phyloP scores from a whole-genome alignment of 2,113 vertebrate species.

The Scopus umbretta region DNA sequence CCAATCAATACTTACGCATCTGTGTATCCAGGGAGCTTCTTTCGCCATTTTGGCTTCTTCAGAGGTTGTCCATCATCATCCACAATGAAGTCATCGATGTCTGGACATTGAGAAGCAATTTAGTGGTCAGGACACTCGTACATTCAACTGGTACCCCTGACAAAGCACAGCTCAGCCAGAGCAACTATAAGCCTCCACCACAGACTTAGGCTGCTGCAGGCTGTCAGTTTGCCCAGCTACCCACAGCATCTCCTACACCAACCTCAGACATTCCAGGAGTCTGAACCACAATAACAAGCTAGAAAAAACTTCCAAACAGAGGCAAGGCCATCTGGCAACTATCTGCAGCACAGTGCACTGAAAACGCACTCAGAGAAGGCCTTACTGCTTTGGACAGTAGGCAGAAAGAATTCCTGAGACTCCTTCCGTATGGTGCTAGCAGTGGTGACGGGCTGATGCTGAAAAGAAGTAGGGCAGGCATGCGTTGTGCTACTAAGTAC shows the following conservation, averaged over 20 bases:
- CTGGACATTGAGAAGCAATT: conserved; percentile 57
- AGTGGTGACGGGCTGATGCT: not conserved
- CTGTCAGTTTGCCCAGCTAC: not conserved
- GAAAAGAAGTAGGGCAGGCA: not conserved
- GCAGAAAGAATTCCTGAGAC: not conserved
- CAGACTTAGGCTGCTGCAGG: not conserved
- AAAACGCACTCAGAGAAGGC: not conserved
- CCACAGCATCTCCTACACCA: not conserved
- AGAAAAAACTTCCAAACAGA: not conserved
- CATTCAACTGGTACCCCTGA: not conserved
- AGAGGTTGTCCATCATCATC: conserved; percentile 96
- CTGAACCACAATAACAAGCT: not conserved
- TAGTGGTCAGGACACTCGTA: not conserved
- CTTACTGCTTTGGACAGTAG: not conserved
- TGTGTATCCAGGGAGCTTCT: conserved; percentile 95
- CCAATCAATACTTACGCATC: conserved; percentile 85
- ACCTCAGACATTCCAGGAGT: not conserved
- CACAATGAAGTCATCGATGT: conserved; percentile 97
- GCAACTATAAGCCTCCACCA: not conserved
- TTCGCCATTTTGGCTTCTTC: conserved; percentile 91
- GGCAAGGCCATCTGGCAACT: not conserved
- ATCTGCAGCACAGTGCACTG: not conserved
- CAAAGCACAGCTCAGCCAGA: not conserved
- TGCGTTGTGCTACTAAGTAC: not conserved
- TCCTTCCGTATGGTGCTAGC: not conserved